Evolutionary conservation across 1,140 invertebrate species (phyloP).

Genomic region (Megalonaias nervosa): DNA sequence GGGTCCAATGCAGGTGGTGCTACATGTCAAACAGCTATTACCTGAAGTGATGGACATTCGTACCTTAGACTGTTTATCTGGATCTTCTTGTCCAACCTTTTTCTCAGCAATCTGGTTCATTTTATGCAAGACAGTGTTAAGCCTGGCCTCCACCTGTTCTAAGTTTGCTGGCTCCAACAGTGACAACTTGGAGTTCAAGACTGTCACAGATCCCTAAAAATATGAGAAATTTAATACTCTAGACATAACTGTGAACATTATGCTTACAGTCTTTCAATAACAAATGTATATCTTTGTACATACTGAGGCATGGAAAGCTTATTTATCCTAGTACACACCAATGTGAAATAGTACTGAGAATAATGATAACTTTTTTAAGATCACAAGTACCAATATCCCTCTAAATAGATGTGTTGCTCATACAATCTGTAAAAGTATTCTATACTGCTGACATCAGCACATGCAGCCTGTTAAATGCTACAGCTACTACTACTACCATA

Average conservation of each 20-base stretch:
- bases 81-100: conserved; percentile 77
- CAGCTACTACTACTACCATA: too few relatives aligned
- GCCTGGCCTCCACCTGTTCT: conserved; percentile 85
- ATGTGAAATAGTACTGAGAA: neutral
- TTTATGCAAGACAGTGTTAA: conserved; percentile 81
- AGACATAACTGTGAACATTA: neutral
- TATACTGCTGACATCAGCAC: too few relatives aligned
- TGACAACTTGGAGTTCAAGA: conserved; percentile 82
- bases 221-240: neutral
- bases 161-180: conserved; percentile 86
- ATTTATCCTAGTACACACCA: neutral
- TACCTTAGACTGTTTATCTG: conserved; percentile 83
- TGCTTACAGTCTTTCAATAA: neutral
- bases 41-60: neutral
- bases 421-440: too few relatives aligned
- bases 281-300: neutral
- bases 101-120: conserved; percentile 84
- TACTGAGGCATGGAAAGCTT: neutral
- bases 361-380: too few relatives aligned
- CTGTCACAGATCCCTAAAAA: conserved; percentile 79
- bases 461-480: too few relatives aligned
- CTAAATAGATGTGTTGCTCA: too few relatives aligned
- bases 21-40: neutral
- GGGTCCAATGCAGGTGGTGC: neutral
- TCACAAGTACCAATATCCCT: too few relatives aligned